Evolutionary conservation across 2,797 vertebrate species (phyloP).

Genomic region (Thaleichthys pacificus): DNA sequence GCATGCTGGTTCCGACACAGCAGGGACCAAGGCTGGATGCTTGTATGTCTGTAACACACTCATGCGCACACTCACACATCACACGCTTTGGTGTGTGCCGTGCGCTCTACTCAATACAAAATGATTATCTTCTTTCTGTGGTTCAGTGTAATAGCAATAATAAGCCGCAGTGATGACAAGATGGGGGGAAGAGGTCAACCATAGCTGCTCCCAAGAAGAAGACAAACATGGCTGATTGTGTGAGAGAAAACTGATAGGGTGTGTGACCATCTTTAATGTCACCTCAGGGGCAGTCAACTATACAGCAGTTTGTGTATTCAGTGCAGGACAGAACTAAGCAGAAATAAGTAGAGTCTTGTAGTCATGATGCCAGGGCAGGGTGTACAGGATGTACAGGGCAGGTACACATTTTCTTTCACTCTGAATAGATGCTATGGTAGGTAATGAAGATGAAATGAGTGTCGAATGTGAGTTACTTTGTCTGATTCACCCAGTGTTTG

Average conservation of each 20-base stretch:
- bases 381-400: neutral
- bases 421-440: neutral
- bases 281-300: constrained; percentile 44
- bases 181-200: constrained; percentile 24
- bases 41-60: constrained; percentile 28
- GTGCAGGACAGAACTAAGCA: neutral
- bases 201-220: constrained; percentile 51
- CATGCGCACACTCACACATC: constrained; percentile 15
- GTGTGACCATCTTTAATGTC: constrained; percentile 50
- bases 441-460: no score
- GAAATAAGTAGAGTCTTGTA: neutral
- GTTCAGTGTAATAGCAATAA: neutral
- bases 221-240: constrained; percentile 54
- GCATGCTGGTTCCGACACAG: constrained; percentile 26
- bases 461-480: neutral
- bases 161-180: neutral
- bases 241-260: constrained; percentile 51
- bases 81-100: constrained; percentile 9
- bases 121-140: neutral
- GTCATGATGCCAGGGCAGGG: neutral
- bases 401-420: neutral
- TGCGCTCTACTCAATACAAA: constrained; percentile 41
- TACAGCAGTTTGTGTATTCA: constrained; percentile 20
- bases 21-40: constrained; percentile 22
- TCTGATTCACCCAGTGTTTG: neutral